phyloP scores from a whole-genome alignment of 2,888 invertebrate species.

The Euproctis similis region DNA sequence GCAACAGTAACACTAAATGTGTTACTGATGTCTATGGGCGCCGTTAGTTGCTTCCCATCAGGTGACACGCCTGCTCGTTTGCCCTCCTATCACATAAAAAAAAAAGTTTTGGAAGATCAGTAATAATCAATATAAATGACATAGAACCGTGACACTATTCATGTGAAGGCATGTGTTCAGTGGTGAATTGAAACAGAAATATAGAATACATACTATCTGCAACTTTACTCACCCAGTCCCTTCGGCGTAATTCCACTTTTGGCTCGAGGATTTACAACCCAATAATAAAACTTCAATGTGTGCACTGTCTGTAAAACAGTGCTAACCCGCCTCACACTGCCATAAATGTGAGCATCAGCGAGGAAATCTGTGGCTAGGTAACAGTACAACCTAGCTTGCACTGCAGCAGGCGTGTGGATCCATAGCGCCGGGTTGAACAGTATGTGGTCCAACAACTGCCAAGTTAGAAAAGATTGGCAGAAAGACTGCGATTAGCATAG shows the following conservation, averaged over 20 bases:
- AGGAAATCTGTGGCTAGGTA: constrained; percentile 99
- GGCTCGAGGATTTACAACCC: constrained; percentile 96
- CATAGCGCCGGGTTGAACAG: constrained; percentile 99
- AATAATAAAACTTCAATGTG: constrained; percentile 99
- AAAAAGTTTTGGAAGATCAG: too few relatives aligned
- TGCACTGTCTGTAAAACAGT: constrained; percentile 99
- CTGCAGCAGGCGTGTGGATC: constrained; percentile 98
- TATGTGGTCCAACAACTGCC: constrained; percentile 99
- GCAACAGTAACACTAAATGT: too few relatives aligned
- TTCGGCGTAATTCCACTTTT: constrained; percentile 97
- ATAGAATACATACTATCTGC: too few relatives aligned
- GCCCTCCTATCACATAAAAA: too few relatives aligned
- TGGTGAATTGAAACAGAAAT: too few relatives aligned
- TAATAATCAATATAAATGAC: too few relatives aligned
- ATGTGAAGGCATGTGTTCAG: too few relatives aligned
- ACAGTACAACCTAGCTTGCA: constrained; percentile 95
- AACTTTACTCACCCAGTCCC: constrained; percentile 89
- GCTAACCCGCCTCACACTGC: constrained; percentile 95
- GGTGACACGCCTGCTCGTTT: too few relatives aligned
- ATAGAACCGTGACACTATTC: too few relatives aligned
- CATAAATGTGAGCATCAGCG: constrained; percentile 97
- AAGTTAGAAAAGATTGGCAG: constrained; percentile 92
- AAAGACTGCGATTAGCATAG: constrained; percentile 86
- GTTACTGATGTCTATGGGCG: too few relatives aligned
- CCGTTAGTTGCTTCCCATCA: too few relatives aligned